Conservation (phyloP, 1,140 invertebrate species). For the Cydia pomonella region DNA sequence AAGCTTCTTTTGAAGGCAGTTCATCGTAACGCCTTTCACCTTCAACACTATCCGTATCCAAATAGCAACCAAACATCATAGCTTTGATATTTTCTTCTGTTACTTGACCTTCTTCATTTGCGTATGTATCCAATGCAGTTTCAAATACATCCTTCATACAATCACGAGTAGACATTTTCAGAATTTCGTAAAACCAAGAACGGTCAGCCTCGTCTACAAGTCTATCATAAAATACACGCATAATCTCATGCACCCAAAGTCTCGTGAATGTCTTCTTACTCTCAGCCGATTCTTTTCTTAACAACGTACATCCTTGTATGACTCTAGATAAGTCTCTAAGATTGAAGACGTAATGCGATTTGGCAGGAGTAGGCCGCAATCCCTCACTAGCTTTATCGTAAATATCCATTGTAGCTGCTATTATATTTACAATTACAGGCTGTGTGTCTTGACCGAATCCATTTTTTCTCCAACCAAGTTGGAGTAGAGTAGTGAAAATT, state of each 20-base stretch:
- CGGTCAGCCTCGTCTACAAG: slow-evolving; percentile 89
- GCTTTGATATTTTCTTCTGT: slow-evolving; percentile 86
- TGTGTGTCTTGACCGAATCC: slow-evolving; percentile 91
- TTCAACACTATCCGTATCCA: slow-evolving; percentile 89
- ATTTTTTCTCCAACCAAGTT: slow-evolving; percentile 87
- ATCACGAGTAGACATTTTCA: slow-evolving; percentile 84
- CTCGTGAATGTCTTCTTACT: slow-evolving; percentile 85
- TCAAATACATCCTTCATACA: slow-evolving; percentile 89
- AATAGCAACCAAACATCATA: slow-evolving; percentile 94
- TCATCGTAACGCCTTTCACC: slow-evolving; percentile 94
- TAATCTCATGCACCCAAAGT: slow-evolving; percentile 95
- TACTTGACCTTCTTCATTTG: slow-evolving; percentile 80
- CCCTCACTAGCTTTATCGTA: slow-evolving; percentile 87
- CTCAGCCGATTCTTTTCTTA: slow-evolving; percentile 90
- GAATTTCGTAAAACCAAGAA: slow-evolving; percentile 87
- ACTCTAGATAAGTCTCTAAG: slow-evolving; percentile 92
- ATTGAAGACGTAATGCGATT: slow-evolving; percentile 96
- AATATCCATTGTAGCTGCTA: slow-evolving; percentile 89
- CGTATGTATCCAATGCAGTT: slow-evolving; percentile 81
- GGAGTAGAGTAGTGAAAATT: slow-evolving; percentile 91
- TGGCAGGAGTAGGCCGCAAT: slow-evolving; percentile 91
- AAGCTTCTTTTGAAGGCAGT: slow-evolving; percentile 86
- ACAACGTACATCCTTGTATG: slow-evolving; percentile 91
- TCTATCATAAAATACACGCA: slow-evolving; percentile 95
- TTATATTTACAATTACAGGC: slow-evolving; percentile 84